Conservation (phyloP, 2,113 vertebrate genomes). For the Puffinus mauretanicus region DNA sequence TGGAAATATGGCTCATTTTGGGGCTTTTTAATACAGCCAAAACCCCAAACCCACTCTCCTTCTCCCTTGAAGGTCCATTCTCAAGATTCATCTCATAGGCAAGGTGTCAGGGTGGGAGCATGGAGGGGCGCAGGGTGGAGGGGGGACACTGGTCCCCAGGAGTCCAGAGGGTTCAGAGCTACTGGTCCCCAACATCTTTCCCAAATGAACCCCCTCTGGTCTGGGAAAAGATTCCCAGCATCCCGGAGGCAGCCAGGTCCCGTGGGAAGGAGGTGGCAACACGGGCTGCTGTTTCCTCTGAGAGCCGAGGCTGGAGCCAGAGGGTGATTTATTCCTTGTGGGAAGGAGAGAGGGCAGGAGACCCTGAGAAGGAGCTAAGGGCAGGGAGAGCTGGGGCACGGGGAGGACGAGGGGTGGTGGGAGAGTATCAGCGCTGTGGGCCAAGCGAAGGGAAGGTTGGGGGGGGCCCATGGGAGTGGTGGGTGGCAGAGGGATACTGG, state of each 20-base stretch:
- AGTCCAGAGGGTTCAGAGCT: neutral
- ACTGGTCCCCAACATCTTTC: neutral
- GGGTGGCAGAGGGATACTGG: neutral
- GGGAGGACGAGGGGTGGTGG: neutral
- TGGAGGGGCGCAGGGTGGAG: neutral
- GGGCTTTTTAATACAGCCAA: neutral
- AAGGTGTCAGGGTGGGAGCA: neutral
- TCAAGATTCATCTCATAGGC: neutral
- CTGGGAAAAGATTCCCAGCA: conserved; percentile 55
- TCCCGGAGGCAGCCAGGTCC: neutral
- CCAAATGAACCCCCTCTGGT: neutral
- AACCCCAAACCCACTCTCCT: neutral
- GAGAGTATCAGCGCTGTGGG: accelerated
- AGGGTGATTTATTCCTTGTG: conserved; percentile 35
- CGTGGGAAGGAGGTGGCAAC: neutral
- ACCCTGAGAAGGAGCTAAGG: neutral
- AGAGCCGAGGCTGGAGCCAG: neutral
- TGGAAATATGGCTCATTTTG: neutral
- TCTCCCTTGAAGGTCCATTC: neutral
- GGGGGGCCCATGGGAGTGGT: accelerated
- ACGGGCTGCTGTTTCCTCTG: neutral
- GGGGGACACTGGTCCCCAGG: neutral
- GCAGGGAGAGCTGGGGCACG: neutral
- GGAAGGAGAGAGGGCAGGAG: conserved; percentile 16
- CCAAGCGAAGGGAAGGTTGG: accelerated